Conservation (phyloP, 2,113 vertebrate species). For the Tiliqua scincoides region DNA sequence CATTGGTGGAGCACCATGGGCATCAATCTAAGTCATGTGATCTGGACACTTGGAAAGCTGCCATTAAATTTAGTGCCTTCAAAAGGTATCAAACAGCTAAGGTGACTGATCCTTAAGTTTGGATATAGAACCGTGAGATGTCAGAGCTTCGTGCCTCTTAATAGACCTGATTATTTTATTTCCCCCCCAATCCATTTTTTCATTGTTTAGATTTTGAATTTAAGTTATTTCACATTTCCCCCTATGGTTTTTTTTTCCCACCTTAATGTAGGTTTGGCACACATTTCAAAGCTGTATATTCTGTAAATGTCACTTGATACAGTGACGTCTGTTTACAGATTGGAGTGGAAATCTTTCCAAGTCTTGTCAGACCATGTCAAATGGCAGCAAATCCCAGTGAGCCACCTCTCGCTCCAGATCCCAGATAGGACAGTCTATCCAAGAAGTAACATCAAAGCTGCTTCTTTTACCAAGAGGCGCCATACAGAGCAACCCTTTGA, state of each 20-base stretch:
- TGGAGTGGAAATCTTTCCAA: conserved; percentile 61
- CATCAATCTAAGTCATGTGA: neutral
- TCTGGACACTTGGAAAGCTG: neutral
- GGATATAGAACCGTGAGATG: neutral
- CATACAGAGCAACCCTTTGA: conserved; percentile 66
- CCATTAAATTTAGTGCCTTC: neutral
- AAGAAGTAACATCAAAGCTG: conserved; percentile 77
- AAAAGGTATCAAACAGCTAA: neutral
- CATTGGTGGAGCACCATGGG: too few species aligned
- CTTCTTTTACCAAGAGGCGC: conserved; percentile 72
- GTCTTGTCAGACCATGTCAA: conserved; percentile 56
- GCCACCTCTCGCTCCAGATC: conserved; percentile 52
- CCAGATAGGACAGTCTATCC: conserved; percentile 66
- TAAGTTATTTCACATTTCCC: conserved; percentile 1
- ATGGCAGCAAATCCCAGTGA: conserved; percentile 61
- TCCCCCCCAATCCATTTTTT: neutral
- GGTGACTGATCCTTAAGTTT: neutral
- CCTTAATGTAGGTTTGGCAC: conserved; percentile 3
- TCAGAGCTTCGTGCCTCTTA: neutral
- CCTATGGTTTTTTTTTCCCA: neutral
- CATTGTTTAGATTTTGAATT: neutral
- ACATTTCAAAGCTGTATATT: neutral
- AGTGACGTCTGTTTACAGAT: conserved; percentile 50
- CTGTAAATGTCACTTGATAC: conserved; percentile 15
- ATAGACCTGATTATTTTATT: neutral